Base-by-base conservation (phyloP, 2,797 vertebrate species). In the Lates japonicus region DNA sequence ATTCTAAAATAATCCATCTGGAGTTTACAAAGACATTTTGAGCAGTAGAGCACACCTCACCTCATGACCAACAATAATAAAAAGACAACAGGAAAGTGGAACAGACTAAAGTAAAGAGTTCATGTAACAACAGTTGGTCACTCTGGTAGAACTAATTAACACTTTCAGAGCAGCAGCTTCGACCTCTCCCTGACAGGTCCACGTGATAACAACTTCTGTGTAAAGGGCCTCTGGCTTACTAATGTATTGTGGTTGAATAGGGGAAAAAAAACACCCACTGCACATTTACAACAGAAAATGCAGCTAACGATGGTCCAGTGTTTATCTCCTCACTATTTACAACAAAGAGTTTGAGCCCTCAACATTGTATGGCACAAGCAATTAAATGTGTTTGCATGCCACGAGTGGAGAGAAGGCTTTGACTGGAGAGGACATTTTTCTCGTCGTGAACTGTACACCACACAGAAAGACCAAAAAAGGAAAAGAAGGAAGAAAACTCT, bases 311-410 rank as follows among this genome's bases (percentile, higher is more conserved):
- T 76, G 67, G 42, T 74, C 22, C 13, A 29, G 55, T 79, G 29
- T 65, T 88, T 81, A 83, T 81, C 42, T 80, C 65, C 63, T 81
- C 51, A 55, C 64, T 66, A 75, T 84, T 90, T 89, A 82, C 80
- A 87, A 82, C 82, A 84, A 68, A 71, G 73, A 59, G 61, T 83
- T 80, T 58, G 73, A 88, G 81, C 67, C 64, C 48, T 83, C 81
- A 81, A 84, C 82, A 88, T 91, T 81, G 90, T 69, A 87, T 90
- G 80, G 87, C 90, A 87, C 83, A 76, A 85, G 85, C 93, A 95
- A 95, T 95, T 95, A 94, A 95, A 95, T 92, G 90, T 94, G 93
- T 94, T 93, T 90, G 89, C 65, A 82, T 85, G 80, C 55, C 70
- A 87, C 0, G 52, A 83, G 87, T 77, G 73, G 71, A 88, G 61